These are phyloP conservation scores for Goniozus legneri DNA, from an alignment of 1,140 invertebrate genomes.

Conservation along the genomic window DNA sequence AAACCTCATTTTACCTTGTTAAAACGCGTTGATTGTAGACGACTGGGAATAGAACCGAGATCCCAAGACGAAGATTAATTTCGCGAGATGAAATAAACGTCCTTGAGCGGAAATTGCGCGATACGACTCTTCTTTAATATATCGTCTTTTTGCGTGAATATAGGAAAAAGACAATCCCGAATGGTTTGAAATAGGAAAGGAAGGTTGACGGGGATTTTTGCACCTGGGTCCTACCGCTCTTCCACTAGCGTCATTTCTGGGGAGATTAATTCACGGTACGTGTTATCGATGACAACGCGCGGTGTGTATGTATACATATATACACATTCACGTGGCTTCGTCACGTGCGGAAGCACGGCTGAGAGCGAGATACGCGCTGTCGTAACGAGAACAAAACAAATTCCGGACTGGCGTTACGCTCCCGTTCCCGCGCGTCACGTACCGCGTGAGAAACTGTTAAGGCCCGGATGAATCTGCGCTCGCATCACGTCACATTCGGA, in stretches of 20 bases:
- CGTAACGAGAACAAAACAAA: not conserved
- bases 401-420: too few relatives aligned
- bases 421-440: not conserved
- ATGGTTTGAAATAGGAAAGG: too few relatives aligned
- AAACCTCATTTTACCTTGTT: too few relatives aligned
- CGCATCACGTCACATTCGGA: not conserved
- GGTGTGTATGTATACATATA: too few relatives aligned
- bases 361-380: not conserved
- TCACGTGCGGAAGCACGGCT: not conserved
- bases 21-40: constrained; percentile 1
- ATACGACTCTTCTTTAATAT: too few relatives aligned
- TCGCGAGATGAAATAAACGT: too few relatives aligned
- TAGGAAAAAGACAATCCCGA: too few relatives aligned
- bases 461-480: not conserved
- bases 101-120: too few relatives aligned
- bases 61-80: constrained; percentile 13
- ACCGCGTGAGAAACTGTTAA: not conserved
- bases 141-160: too few relatives aligned
- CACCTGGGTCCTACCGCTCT: too few relatives aligned
- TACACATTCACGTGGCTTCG: not conserved
- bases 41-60: constrained; percentile 7
- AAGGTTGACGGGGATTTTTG: too few relatives aligned
- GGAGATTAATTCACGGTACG: not conserved
- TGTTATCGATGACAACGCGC: not conserved
- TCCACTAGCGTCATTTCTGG: too few relatives aligned